A percentile compares a stretch with the other conserved stretches of the same genome.
Conservation (phyloP, 1,140 invertebrate genomes). For the Acyrthosiphon pisum region DNA sequence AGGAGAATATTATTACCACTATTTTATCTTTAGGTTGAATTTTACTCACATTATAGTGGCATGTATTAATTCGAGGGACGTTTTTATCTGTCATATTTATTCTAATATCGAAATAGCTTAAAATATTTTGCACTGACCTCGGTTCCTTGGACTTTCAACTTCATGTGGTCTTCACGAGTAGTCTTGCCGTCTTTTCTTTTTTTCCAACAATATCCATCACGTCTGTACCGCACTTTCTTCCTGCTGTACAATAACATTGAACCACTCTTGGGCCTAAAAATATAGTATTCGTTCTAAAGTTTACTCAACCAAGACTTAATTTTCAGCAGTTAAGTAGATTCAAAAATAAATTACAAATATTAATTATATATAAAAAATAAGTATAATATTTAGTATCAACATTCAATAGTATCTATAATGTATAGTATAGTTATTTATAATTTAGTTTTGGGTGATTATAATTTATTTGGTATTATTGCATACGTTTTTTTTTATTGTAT, state of each 20-base stretch:
- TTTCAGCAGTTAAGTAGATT: not conserved
- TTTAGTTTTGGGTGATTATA: not conserved
- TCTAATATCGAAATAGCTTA: not conserved
- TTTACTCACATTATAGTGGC: not conserved
- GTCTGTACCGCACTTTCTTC: constrained; percentile 93
- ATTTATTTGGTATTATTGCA: not conserved
- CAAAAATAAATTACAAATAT: not conserved
- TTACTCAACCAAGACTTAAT: not conserved
- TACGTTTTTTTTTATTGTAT: not conserved
- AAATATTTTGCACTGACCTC: constrained; percentile 71
- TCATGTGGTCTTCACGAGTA: constrained; percentile 98
- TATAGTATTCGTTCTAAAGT: not conserved
- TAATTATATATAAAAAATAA: not conserved
- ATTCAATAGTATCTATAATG: not conserved
- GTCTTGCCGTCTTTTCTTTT: constrained; percentile 98
- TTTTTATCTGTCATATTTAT: not conserved
- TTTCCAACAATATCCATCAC: constrained; percentile 99
- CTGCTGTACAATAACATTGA: constrained; percentile 96
- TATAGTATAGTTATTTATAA: not conserved
- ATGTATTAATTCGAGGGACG: not conserved
- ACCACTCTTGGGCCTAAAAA: constrained; percentile 87
- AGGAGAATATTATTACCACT: not conserved
- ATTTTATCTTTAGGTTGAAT: not conserved
- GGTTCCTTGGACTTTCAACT: constrained; percentile 95
- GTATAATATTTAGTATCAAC: not conserved